A percentile compares a stretch with the other conserved stretches of the same genome.
phyloP scores from a whole-genome alignment of 2,797 vertebrate genomes.

The Silurus lanzhouensis region DNA sequence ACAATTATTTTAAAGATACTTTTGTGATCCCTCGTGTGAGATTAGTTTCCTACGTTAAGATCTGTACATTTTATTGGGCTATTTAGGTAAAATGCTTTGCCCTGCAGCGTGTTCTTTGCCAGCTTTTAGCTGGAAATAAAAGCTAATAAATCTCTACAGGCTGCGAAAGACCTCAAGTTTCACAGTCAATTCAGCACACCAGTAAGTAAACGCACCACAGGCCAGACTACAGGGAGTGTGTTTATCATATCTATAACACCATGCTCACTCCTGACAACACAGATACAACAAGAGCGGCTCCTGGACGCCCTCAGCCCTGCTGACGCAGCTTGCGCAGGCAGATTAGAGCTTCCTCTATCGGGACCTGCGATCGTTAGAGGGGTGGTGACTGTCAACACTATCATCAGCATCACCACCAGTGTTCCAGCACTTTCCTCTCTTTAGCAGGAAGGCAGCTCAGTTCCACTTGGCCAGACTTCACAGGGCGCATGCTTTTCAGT shows the following conservation, averaged over 20 bases:
- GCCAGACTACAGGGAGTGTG: slow-evolving; percentile 28
- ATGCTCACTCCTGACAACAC: slow-evolving; percentile 44
- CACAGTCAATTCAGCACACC: slow-evolving; percentile 4
- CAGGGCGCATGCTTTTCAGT: slow-evolving; percentile 1
- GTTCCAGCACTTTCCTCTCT: slow-evolving; percentile 46
- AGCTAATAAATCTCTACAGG: slow-evolving; percentile 40
- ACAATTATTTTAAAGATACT: slow-evolving; percentile 33
- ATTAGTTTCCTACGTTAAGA: slow-evolving; percentile 43
- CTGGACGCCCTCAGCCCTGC: slow-evolving; percentile 15
- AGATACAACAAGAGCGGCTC: slow-evolving; percentile 38
- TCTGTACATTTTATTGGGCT: slow-evolving; percentile 53
- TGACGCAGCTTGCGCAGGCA: slow-evolving; percentile 14
- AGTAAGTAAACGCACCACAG: slow-evolving; percentile 32
- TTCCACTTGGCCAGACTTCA: slow-evolving; percentile 52
- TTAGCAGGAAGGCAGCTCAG: slow-evolving; percentile 43
- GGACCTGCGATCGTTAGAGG: slow-evolving; percentile 13
- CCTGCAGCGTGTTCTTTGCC: slow-evolving; percentile 24
- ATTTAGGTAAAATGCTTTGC: slow-evolving; percentile 43
- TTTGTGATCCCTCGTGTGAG: slow-evolving; percentile 41
- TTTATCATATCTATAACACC: slow-evolving; percentile 49
- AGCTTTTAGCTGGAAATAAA: slow-evolving; percentile 48
- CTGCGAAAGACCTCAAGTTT: slow-evolving; percentile 4
- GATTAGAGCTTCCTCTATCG: slow-evolving; percentile 47
- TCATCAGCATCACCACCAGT: slow-evolving; percentile 35
- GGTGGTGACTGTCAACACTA: slow-evolving; percentile 52